Evolutionary conservation across 1,140 invertebrate genomes (phyloP).

Genomic region (Pseudomyrmex pallidus): DNA sequence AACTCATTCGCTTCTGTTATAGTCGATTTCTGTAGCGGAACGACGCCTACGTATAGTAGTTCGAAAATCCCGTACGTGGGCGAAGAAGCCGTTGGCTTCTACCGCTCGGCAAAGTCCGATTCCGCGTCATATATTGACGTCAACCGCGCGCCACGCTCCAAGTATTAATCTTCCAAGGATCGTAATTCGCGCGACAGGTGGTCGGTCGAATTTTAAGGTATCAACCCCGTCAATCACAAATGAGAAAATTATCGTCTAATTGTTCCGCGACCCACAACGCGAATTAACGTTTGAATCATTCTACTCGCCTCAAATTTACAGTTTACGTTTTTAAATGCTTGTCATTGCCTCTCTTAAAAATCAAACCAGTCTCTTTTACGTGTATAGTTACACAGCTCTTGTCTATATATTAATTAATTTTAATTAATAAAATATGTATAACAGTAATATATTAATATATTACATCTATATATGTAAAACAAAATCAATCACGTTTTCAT

Average conservation of each 20-base stretch:
- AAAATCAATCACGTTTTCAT: neutral
- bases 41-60: neutral
- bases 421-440: no score
- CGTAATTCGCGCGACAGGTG: conserved; percentile 68
- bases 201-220: conserved; percentile 33
- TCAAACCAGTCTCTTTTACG: no score
- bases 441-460: no score
- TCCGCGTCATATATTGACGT: neutral
- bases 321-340: no score
- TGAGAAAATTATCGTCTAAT: conserved; percentile 10
- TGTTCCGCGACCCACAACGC: neutral
- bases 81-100: neutral
- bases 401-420: no score
- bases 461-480: neutral
- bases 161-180: conserved; percentile 56
- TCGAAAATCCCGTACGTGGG: neutral
- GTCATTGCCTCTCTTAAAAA: no score
- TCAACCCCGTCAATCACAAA: conserved; percentile 21
- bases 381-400: no score
- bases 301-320: no score
- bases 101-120: conserved; percentile 28
- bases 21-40: neutral
- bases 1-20: neutral
- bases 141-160: neutral
- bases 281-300: neutral